phyloP scores from a whole-genome alignment of 2,888 invertebrate genomes.

The Malthinus seriepunctatus region DNA sequence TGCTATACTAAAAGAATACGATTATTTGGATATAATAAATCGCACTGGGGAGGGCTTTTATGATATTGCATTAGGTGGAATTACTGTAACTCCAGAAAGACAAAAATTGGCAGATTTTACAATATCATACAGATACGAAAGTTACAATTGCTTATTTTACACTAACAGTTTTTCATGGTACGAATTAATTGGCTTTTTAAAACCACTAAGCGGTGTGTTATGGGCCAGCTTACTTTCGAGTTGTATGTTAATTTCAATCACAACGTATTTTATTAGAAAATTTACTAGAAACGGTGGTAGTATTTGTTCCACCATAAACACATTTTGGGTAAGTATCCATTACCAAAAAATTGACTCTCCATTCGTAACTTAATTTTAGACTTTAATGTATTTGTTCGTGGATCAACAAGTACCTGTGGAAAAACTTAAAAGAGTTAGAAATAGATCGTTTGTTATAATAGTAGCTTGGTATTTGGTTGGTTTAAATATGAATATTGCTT shows the following conservation, averaged over 20 bases:
- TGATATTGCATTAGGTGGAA: slow-evolving; percentile 14
- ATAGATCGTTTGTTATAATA: background rate
- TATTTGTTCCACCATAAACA: background rate
- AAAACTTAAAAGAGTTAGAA: background rate
- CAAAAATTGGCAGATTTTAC: slow-evolving; percentile 22
- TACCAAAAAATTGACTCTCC: background rate
- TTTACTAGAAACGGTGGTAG: background rate
- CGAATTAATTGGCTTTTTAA: slow-evolving; percentile 16
- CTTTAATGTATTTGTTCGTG: background rate
- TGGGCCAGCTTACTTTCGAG: slow-evolving; percentile 1
- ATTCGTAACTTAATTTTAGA: background rate
- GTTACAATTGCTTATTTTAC: slow-evolving; percentile 23
- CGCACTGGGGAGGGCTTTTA: slow-evolving; percentile 3
- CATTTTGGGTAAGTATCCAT: slow-evolving; percentile 8
- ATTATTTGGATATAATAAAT: slow-evolving; percentile 7
- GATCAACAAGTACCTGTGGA: slow-evolving; percentile 8
- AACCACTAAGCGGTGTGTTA: slow-evolving; percentile 15
- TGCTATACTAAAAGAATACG: background rate
- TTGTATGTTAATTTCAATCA: background rate
- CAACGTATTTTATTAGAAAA: background rate
- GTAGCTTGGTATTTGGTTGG: slow-evolving; percentile 6
- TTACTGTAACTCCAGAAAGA: slow-evolving; percentile 22
- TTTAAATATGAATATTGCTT: slow-evolving; percentile 14
- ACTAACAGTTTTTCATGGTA: slow-evolving; percentile 3
- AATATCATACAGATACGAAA: slow-evolving; percentile 21